Conservation (phyloP, 2,797 vertebrate genomes). For the Rhynchotus rufescens region DNA sequence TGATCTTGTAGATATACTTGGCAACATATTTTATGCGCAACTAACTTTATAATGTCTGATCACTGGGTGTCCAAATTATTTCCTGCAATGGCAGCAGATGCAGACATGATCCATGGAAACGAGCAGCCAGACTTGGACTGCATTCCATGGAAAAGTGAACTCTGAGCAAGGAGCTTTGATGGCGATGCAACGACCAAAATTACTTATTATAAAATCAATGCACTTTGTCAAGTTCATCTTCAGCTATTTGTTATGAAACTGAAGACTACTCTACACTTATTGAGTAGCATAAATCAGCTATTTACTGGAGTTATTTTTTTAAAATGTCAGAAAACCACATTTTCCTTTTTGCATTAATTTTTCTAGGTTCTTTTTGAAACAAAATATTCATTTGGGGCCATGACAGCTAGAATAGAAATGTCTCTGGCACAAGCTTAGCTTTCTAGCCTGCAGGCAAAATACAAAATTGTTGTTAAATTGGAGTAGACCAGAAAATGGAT, state of each 20-base stretch:
- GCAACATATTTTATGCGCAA: neutral
- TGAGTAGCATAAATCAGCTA: neutral
- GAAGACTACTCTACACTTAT: neutral
- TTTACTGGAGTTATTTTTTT: conserved; percentile 36
- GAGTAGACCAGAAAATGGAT: conserved; percentile 45
- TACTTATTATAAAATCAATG: neutral
- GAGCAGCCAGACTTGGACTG: neutral
- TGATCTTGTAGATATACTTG: neutral
- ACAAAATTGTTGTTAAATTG: conserved; percentile 67
- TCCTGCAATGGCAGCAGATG: neutral
- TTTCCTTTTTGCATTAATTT: conserved; percentile 39
- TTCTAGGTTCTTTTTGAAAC: conserved; percentile 57
- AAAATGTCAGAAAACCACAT: conserved; percentile 12
- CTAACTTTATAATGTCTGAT: neutral
- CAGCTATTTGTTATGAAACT: neutral
- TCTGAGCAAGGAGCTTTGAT: neutral
- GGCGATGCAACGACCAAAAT: neutral
- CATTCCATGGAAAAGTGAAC: neutral
- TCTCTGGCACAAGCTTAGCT: conserved; percentile 35
- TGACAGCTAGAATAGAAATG: conserved; percentile 59
- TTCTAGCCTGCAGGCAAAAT: conserved; percentile 56
- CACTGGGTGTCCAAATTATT: neutral
- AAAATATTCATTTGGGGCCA: conserved; percentile 38
- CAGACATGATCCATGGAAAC: neutral
- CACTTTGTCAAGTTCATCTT: neutral